Evolutionary conservation across 2,113 vertebrate species (phyloP).

Genomic region (Anguilla rostrata): DNA sequence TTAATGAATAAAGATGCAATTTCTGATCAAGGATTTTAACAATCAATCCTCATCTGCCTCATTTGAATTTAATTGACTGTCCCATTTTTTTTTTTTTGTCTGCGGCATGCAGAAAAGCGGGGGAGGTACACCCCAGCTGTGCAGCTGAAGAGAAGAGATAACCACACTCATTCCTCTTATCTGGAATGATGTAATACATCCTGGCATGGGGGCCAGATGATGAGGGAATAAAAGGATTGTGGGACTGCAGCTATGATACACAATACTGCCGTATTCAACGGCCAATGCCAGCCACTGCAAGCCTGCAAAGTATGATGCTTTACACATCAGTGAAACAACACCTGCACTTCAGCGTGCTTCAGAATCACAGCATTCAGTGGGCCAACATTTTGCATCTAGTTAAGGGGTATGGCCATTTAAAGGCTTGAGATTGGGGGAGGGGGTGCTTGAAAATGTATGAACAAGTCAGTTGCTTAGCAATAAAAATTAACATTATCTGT

Average conservation of each 20-base stretch:
- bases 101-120: constrained; percentile 69
- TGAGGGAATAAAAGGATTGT: constrained; percentile 77
- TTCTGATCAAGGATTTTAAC: constrained; percentile 67
- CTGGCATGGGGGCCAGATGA: constrained; percentile 71
- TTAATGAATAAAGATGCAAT: constrained; percentile 63
- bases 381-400: constrained; percentile 61
- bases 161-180: constrained; percentile 85
- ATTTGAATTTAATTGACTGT: constrained; percentile 79
- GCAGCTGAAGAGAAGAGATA: constrained; percentile 84
- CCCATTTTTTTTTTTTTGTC: constrained; percentile 64
- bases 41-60: constrained; percentile 78
- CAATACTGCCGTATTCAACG: constrained; percentile 56
- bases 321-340: not conserved
- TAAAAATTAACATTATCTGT: constrained; percentile 35
- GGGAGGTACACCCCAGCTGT: constrained; percentile 71
- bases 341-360: not conserved
- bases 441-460: constrained; percentile 32
- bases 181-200: constrained; percentile 86
- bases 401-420: constrained; percentile 10
- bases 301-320: constrained; percentile 8
- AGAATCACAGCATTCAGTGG: constrained; percentile 47
- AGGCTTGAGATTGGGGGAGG: constrained; percentile 30
- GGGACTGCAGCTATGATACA: constrained; percentile 73
- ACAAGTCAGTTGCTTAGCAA: constrained; percentile 42
- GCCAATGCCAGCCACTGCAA: constrained; percentile 40